Percentiles rank a stretch among this genome's conserved stretches.
These are phyloP conservation scores for Coronaproctus castanopsis DNA, from an alignment of 2,888 invertebrate species.

Conservation along the genomic window DNA sequence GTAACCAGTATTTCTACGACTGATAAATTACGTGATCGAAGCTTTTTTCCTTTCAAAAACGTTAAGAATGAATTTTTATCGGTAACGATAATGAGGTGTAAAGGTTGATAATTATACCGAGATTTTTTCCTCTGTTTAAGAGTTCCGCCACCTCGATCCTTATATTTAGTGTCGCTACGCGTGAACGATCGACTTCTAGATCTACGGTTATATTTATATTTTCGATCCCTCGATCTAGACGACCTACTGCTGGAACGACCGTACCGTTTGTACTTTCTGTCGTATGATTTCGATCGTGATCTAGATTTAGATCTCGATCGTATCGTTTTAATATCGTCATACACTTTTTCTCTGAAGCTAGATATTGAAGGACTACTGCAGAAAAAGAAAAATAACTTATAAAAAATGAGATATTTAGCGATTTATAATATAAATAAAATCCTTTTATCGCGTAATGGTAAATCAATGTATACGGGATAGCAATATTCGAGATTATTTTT, in stretches of 20 bases:
- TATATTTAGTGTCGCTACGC: not conserved
- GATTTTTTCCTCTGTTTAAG: not conserved
- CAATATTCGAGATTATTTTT: too few species aligned
- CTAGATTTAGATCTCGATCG: not conserved
- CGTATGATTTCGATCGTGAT: slow-evolving; percentile 2
- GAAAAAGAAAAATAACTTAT: too few species aligned
- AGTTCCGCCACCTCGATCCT: not conserved
- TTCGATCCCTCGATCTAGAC: not conserved
- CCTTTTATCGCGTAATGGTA: too few species aligned
- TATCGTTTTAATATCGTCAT: not conserved
- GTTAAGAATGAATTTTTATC: too few species aligned
- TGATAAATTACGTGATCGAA: too few species aligned
- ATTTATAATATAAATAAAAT: too few species aligned
- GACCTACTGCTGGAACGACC: not conserved
- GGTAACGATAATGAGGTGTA: too few species aligned
- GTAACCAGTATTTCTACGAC: too few species aligned
- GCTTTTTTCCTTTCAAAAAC: too few species aligned
- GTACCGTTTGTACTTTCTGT: not conserved
- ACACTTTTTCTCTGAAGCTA: not conserved
- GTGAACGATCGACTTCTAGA: not conserved
- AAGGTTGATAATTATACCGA: not conserved
- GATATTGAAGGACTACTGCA: not conserved
- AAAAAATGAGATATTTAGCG: too few species aligned
- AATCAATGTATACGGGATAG: too few species aligned
- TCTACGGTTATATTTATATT: not conserved